Conservation (phyloP, 2,888 invertebrate genomes). For the Ligdia adustata region DNA sequence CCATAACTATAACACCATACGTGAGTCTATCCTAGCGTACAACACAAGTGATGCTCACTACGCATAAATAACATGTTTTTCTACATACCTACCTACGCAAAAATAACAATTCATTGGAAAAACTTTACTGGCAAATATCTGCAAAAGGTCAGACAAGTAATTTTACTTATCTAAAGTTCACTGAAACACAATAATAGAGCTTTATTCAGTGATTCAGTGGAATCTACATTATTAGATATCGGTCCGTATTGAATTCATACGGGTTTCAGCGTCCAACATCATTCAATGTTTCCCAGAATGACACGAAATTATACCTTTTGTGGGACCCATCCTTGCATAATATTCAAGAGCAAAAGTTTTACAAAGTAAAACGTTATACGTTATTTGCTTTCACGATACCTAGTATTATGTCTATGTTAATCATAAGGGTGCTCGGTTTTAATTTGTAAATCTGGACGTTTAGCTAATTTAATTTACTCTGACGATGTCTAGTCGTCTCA, state of each 20-base stretch:
- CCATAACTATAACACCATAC: constrained; percentile 1
- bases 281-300: constrained; percentile 6
- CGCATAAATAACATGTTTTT: constrained; percentile 1
- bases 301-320: background rate
- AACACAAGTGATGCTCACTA: background rate
- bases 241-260: constrained; percentile 2
- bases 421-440: too few species aligned
- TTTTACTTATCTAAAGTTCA: constrained; percentile 11
- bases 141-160: constrained; percentile 1
- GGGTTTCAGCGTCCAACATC: background rate
- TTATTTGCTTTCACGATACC: background rate
- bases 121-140: constrained; percentile 5
- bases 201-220: constrained; percentile 11
- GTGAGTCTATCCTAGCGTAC: background rate
- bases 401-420: background rate
- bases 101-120: background rate
- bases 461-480: too few species aligned
- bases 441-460: too few species aligned
- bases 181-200: constrained; percentile 5
- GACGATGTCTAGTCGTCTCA: too few species aligned
- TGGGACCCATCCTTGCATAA: background rate
- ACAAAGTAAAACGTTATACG: background rate
- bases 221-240: constrained; percentile 16
- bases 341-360: background rate
- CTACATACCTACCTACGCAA: constrained; percentile 1